These are phyloP conservation scores for Tethya wilhelma DNA, from an alignment of 37 sponge, comb jelly and placozoan species.

Conservation along the genomic window DNA sequence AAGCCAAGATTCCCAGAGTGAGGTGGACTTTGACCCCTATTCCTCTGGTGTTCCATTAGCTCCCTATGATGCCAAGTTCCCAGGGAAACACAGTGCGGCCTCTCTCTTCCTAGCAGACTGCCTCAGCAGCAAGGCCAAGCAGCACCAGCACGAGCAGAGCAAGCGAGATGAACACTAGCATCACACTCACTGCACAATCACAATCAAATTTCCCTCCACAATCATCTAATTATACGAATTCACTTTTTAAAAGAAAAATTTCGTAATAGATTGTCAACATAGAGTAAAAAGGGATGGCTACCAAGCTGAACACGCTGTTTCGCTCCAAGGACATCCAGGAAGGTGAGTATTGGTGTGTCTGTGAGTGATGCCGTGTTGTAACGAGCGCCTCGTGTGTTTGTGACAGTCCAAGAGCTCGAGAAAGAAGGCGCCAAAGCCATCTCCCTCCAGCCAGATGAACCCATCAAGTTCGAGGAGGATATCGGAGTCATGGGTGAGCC, in stretches of 20 bases:
- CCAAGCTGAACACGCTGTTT: conserved; percentile 38
- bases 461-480: conserved; percentile 30
- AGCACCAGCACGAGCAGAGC: background rate
- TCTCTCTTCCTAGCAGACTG: conserved; percentile 21
- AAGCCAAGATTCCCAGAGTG: background rate
- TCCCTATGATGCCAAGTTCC: conserved; percentile 14
- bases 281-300: background rate
- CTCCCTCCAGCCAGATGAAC: conserved; percentile 35
- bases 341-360: background rate
- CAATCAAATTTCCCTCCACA: too few species aligned
- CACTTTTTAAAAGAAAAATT: too few species aligned
- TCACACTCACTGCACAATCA: too few species aligned
- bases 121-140: background rate
- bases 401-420: conserved; percentile 63
- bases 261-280: too few species aligned
- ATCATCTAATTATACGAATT: too few species aligned
- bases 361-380: background rate
- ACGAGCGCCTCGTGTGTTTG: too few species aligned
- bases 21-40: background rate
- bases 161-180: too few species aligned
- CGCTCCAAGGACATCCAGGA: conserved; percentile 47
- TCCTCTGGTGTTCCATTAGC: background rate
- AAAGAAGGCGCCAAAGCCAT: conserved; percentile 62
- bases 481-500: conserved; percentile 53
- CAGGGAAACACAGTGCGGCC: conserved; percentile 9